A percentile compares a stretch with the other conserved stretches of the same genome.
These are phyloP conservation scores for Euphysa ruthae DNA, from an alignment of 30 jellyfish, hydroid and myxozoan genomes.

Conservation along the genomic window DNA sequence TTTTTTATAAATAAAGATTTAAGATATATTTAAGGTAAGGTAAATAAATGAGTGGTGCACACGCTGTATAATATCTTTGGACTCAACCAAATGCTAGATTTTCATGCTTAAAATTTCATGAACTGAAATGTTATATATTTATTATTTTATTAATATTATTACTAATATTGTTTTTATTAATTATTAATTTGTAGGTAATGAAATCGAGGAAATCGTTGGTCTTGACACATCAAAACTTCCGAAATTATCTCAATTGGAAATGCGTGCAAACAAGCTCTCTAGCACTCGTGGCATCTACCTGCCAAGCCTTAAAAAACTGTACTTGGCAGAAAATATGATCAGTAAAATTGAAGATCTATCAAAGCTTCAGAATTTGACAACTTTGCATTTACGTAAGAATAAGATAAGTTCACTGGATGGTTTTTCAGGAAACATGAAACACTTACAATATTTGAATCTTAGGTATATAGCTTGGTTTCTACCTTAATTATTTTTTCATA, in stretches of 20 bases:
- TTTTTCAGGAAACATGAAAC: constrained; percentile 54
- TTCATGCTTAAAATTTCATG: no score
- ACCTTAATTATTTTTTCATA: no score
- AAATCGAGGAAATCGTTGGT: constrained; percentile 51
- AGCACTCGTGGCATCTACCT: constrained; percentile 46
- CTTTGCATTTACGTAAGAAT: constrained; percentile 60
- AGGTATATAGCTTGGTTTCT: constrained; percentile 58
- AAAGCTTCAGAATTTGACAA: constrained; percentile 32
- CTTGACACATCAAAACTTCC: constrained; percentile 56
- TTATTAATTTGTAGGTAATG: constrained; percentile 45
- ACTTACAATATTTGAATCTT: constrained; percentile 66
- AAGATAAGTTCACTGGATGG: constrained; percentile 66
- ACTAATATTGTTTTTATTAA: no score
- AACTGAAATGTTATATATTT: no score
- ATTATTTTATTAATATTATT: no score
- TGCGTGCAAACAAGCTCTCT: constrained; percentile 57
- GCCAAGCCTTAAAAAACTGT: constrained; percentile 48
- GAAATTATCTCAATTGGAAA: constrained; percentile 43
- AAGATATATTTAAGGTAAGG: no score
- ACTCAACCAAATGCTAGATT: no score
- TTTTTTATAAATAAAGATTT: no score
- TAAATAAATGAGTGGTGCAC: no score
- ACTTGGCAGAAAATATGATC: constrained; percentile 64
- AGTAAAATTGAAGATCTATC: constrained; percentile 46
- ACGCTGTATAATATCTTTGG: no score